Evolutionary conservation across 2,888 invertebrate genomes (phyloP).

Genomic region (Drosophila birchii): DNA sequence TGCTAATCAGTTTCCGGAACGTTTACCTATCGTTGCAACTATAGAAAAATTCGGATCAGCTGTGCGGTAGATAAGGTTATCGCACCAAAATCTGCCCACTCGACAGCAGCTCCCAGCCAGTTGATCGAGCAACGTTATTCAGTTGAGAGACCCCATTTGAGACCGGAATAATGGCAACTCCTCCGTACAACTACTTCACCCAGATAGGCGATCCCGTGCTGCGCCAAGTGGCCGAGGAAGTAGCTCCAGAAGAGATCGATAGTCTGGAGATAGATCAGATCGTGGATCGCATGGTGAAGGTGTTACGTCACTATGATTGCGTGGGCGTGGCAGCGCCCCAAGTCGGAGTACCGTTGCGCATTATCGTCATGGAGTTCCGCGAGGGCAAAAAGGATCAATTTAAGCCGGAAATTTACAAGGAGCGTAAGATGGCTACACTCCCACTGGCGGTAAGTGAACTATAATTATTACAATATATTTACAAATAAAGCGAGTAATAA

Average conservation of each 20-base stretch:
- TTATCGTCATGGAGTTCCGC: conserved; percentile 87
- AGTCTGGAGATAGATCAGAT: conserved; percentile 86
- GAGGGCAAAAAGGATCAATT: conserved; percentile 84
- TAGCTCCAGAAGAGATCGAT: conserved; percentile 86
- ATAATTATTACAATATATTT: neutral
- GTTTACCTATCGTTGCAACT: conserved; percentile 11
- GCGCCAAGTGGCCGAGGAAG: conserved; percentile 86
- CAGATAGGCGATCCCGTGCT: conserved; percentile 91
- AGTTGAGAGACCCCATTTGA: neutral
- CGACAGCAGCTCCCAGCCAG: conserved; percentile 3
- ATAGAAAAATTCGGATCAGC: conserved; percentile 16
- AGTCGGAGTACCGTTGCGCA: conserved; percentile 88
- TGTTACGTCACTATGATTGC: conserved; percentile 87
- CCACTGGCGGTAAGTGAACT: conserved; percentile 86
- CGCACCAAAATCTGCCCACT: conserved; percentile 4
- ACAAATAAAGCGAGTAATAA: neutral
- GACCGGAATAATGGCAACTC: conserved; percentile 70
- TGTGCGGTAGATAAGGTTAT: conserved; percentile 39
- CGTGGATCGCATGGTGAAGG: conserved; percentile 86
- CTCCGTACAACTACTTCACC: conserved; percentile 89
- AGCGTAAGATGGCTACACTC: conserved; percentile 86
- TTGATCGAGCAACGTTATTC: neutral
- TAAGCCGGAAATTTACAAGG: conserved; percentile 79
- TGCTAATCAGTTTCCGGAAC: neutral
- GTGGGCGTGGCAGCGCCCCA: conserved; percentile 91